These are phyloP conservation scores for Caenorhabditis sp. DNA, from an alignment of 2,888 invertebrate genomes.

Conservation along the genomic window DNA sequence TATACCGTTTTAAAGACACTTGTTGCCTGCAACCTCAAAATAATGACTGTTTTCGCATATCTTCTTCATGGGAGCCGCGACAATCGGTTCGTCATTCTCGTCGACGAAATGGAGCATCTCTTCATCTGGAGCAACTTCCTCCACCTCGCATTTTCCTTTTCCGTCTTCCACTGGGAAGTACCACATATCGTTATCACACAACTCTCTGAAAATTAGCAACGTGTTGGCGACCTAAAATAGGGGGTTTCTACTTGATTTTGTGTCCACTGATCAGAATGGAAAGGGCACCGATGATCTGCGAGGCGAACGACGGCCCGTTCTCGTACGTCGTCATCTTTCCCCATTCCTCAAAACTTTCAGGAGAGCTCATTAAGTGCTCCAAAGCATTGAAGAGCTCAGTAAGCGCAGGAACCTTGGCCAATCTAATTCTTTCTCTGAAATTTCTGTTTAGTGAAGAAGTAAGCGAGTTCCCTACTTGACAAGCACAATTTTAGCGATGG, in stretches of 20 bases:
- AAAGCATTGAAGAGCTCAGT: constrained; percentile 52
- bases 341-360: constrained; percentile 38
- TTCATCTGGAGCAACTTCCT: not conserved
- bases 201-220: constrained; percentile 35
- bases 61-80: constrained; percentile 58
- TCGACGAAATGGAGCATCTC: constrained; percentile 54
- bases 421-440: constrained; percentile 29
- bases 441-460: not conserved
- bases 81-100: constrained; percentile 53
- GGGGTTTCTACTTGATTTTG: constrained; percentile 29
- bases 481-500: constrained; percentile 62
- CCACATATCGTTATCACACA: constrained; percentile 60
- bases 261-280: constrained; percentile 63
- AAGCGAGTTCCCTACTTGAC: constrained; percentile 35
- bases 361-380: constrained; percentile 33
- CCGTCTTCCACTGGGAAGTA: constrained; percentile 42
- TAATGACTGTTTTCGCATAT: constrained; percentile 67
- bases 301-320: constrained; percentile 64
- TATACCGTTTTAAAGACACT: not conserved
- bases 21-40: too few species aligned
- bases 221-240: too few species aligned
- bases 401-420: constrained; percentile 54
- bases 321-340: constrained; percentile 48
- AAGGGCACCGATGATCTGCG: constrained; percentile 67
- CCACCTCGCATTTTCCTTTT: not conserved